phyloP scores from a whole-genome alignment of 2,888 invertebrate species.

The Spicauda simplicius region DNA sequence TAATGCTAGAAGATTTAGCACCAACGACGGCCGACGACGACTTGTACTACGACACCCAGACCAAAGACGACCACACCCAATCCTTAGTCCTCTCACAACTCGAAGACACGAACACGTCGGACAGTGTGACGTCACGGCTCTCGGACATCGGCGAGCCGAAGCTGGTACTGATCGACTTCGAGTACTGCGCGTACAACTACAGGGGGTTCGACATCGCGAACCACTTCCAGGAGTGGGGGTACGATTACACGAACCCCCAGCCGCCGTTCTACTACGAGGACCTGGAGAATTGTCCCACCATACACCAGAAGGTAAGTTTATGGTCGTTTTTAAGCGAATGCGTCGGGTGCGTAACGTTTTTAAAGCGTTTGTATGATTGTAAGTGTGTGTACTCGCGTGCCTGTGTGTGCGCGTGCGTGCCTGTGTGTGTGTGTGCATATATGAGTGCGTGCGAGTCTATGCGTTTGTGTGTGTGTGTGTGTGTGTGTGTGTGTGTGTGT shows the following conservation, averaged over 20 bases:
- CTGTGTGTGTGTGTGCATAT: too few relatives aligned
- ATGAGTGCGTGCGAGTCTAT: too few relatives aligned
- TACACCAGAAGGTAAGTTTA: conserved; percentile 90
- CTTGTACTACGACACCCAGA: conserved; percentile 41
- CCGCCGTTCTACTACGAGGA: conserved; percentile 91
- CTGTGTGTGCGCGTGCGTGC: too few relatives aligned
- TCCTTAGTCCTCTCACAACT: conserved; percentile 42
- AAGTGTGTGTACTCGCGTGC: too few relatives aligned
- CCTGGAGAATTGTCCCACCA: conserved; percentile 88
- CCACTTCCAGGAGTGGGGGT: conserved; percentile 96
- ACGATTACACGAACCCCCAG: conserved; percentile 92
- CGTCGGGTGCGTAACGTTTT: too few relatives aligned
- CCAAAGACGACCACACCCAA: conserved; percentile 47
- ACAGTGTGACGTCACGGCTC: conserved; percentile 62
- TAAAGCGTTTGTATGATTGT: too few relatives aligned
- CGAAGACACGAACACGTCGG: conserved; percentile 67
- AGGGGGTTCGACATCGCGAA: conserved; percentile 97
- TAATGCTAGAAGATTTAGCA: conserved; percentile 71
- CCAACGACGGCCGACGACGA: conserved; percentile 53
- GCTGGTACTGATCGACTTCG: conserved; percentile 94
- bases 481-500: too few relatives aligned
- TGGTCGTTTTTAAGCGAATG: too few relatives aligned
- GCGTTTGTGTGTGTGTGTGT: too few relatives aligned
- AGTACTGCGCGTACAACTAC: conserved; percentile 96
- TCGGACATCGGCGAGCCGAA: conserved; percentile 83